Base-by-base conservation (phyloP, 2,797 vertebrate species). In the Sebastes elongatus region DNA sequence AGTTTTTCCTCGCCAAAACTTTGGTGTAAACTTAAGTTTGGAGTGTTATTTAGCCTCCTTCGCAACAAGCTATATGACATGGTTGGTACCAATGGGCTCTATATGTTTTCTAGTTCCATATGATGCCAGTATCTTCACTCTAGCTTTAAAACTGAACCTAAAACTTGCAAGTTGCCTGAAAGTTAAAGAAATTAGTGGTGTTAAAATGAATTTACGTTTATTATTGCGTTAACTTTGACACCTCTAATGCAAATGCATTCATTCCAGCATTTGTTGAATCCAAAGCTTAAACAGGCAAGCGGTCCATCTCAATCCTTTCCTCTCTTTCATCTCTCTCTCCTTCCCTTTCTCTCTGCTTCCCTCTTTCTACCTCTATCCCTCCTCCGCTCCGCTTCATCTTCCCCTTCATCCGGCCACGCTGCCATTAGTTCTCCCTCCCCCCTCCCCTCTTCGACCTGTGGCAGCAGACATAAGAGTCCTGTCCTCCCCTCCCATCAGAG, bases 401-500 rank as follows among this genome's bases (percentile, higher is more conserved):
- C n/a, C 11, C 61, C 33, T 56, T 79, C n/a, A 68, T 69, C 22
- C 10, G 33, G 13, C 65, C 61, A 49, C 23, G 69, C 46, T 35
- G 59, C 71, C 75, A 89, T 91, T 86, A 84, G 76, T 87, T 25
- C 11, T 32, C 25, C 61, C 79, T 18, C 66, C 46, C 23, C 20
- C 49, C 27, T 65, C 71, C 11, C 67, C 22, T 13, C 62, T 32
- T 25, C 63, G 76, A 86, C 49, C 62, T 73, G 74, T 88, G 80
- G 80, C 86, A 87, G 74, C 22, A 42, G 81, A 83, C 81, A 87
- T 85, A 82, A 72, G 64, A 69, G 32, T 25, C 64, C 78, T 67
- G 79, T 89, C 86, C 80, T 86, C 82, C 81, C 85, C 65, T 72
- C 70, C 42, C 74, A 82, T 90, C 80, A 84, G 76, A 66, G 78